Percentiles rank a stretch among this genome's conserved stretches.
These are phyloP conservation scores for Pterocles gutturalis DNA, from an alignment of 2,113 vertebrate genomes.

Conservation along the genomic window DNA sequence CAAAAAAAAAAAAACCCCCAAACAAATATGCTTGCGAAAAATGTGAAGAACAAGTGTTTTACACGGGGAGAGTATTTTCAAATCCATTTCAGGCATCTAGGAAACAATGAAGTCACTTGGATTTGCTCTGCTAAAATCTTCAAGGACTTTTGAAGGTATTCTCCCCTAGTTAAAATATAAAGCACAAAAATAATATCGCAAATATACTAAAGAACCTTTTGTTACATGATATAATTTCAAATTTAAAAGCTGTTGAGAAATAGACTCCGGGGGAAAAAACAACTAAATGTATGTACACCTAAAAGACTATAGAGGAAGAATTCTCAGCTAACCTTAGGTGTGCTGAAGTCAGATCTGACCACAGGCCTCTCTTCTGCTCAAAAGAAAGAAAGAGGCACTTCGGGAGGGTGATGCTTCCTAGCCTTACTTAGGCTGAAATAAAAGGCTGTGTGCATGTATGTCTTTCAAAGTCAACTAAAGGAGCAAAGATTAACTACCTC, in stretches of 20 bases:
- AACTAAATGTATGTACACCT: neutral
- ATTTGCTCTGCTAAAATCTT: neutral
- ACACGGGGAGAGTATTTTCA: neutral
- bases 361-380: neutral
- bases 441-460: neutral
- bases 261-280: neutral
- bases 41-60: neutral
- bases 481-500: neutral
- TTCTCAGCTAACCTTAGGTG: neutral
- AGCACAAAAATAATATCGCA: neutral
- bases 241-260: neutral
- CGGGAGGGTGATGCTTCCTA: accelerated
- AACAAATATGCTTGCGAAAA: neutral
- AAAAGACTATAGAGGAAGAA: neutral
- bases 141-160: neutral
- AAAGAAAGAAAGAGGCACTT: neutral
- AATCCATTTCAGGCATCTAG: neutral
- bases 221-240: neutral
- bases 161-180: neutral
- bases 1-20: neutral
- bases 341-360: neutral
- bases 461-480: neutral
- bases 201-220: neutral
- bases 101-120: neutral
- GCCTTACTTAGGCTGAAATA: neutral